Conservation (phyloP, 2,888 invertebrate species). For the Tricholauxania praeusta region DNA sequence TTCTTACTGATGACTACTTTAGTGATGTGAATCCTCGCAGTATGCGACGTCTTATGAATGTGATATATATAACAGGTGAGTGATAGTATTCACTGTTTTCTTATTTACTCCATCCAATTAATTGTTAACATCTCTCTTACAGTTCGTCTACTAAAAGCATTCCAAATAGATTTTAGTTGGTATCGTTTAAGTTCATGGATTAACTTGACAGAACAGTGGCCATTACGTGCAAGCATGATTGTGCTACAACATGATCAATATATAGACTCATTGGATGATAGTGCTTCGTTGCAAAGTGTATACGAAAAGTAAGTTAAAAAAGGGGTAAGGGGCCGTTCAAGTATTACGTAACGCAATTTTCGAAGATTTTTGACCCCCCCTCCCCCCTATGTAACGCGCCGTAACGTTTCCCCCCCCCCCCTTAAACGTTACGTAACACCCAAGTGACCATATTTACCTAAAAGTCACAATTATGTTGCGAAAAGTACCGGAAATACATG, state of each 20-base stretch:
- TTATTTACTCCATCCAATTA: too few relatives aligned
- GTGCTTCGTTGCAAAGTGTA: conserved; percentile 86
- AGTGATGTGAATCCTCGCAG: conserved; percentile 98
- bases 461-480: too few relatives aligned
- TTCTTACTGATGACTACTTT: conserved; percentile 98
- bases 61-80: conserved; percentile 92
- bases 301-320: conserved; percentile 85
- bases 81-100: neutral
- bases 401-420: too few relatives aligned
- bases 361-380: too few relatives aligned
- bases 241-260: conserved; percentile 92
- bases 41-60: conserved; percentile 96
- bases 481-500: too few relatives aligned
- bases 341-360: too few relatives aligned
- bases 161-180: conserved; percentile 99
- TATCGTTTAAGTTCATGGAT: conserved; percentile 98
- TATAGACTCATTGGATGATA: conserved; percentile 89
- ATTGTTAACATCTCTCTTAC: conserved; percentile 47
- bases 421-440: too few relatives aligned
- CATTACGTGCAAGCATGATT: conserved; percentile 97
- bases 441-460: too few relatives aligned
- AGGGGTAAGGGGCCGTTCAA: neutral
- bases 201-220: conserved; percentile 99
- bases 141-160: conserved; percentile 96
- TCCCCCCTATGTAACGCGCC: too few relatives aligned